A percentile compares a stretch with the other conserved stretches of the same genome.
Evolutionary conservation across 1,140 invertebrate species (phyloP).

Genomic region (Diprion similis): DNA sequence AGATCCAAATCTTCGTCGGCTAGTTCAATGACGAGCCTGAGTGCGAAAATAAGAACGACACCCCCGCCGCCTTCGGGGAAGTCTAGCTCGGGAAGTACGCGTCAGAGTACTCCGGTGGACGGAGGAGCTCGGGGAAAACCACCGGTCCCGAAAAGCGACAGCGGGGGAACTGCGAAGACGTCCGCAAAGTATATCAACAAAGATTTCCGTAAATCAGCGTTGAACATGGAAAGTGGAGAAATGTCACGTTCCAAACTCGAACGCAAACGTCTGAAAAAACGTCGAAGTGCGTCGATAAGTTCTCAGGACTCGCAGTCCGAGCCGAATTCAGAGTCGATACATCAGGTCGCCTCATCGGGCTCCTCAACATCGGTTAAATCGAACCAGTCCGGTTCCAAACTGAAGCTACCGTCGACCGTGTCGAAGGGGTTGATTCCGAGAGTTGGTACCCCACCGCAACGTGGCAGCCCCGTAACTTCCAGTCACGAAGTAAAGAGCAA

Average conservation of each 20-base stretch:
- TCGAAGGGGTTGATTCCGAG: constrained; percentile 31
- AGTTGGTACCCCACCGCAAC: not conserved
- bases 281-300: constrained; percentile 47
- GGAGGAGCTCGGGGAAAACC: constrained; percentile 53
- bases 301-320: constrained; percentile 52
- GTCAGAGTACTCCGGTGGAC: constrained; percentile 45
- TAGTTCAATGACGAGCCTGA: constrained; percentile 52
- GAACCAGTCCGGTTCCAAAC: constrained; percentile 30
- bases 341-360: constrained; percentile 25
- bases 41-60: constrained; percentile 55
- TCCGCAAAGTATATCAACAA: constrained; percentile 68
- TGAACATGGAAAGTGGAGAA: constrained; percentile 71
- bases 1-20: constrained; percentile 54
- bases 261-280: constrained; percentile 42
- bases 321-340: constrained; percentile 35
- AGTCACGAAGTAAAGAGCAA: constrained; percentile 12
- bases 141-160: constrained; percentile 55
- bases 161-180: constrained; percentile 42
- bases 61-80: constrained; percentile 31
- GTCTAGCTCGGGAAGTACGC: constrained; percentile 36
- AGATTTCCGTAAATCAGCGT: constrained; percentile 77
- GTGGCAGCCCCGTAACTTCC: constrained; percentile 12
- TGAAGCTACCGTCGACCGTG: constrained; percentile 28
- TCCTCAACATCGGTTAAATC: constrained; percentile 30
- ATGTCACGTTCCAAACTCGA: constrained; percentile 44